phyloP scores from a whole-genome alignment of 2,888 invertebrate genomes.

The Syrphus vitripennis region DNA sequence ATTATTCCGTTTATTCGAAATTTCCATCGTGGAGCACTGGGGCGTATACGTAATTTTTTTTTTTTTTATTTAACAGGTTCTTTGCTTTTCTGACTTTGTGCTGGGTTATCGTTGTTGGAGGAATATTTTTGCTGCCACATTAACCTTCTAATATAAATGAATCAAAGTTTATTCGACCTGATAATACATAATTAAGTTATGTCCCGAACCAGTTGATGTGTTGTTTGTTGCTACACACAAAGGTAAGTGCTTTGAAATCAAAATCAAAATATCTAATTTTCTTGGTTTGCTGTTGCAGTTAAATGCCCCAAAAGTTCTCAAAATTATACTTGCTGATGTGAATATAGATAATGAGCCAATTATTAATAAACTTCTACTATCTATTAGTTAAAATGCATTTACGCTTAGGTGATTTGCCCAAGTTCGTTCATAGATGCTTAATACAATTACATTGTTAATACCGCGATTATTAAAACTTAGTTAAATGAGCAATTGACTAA shows the following conservation, averaged over 20 bases:
- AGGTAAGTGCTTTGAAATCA: neutral
- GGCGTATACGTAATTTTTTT: constrained; percentile 54
- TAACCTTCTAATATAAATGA: constrained; percentile 13
- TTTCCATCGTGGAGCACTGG: constrained; percentile 25
- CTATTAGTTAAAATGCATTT: neutral
- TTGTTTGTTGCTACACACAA: neutral
- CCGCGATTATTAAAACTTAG: neutral
- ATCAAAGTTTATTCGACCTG: constrained; percentile 7
- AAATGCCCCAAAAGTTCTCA: neutral
- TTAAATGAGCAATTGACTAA: neutral
- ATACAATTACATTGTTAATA: neutral
- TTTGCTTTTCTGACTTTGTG: neutral
- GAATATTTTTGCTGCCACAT: constrained; percentile 5
- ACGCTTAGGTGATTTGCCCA: neutral
- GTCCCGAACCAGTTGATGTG: neutral
- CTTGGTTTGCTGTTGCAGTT: neutral
- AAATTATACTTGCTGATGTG: neutral
- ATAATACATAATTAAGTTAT: constrained; percentile 31
- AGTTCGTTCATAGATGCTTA: neutral
- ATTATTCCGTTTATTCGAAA: constrained; percentile 21
- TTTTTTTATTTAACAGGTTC: neutral
- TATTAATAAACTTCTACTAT: neutral
- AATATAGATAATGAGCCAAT: neutral
- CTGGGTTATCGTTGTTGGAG: neutral
- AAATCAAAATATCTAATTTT: neutral